Percentiles rank a stretch among this genome's conserved stretches.
These are phyloP conservation scores for Myripristis jacobus DNA, from an alignment of 2,797 vertebrate species.

Conservation along the genomic window DNA sequence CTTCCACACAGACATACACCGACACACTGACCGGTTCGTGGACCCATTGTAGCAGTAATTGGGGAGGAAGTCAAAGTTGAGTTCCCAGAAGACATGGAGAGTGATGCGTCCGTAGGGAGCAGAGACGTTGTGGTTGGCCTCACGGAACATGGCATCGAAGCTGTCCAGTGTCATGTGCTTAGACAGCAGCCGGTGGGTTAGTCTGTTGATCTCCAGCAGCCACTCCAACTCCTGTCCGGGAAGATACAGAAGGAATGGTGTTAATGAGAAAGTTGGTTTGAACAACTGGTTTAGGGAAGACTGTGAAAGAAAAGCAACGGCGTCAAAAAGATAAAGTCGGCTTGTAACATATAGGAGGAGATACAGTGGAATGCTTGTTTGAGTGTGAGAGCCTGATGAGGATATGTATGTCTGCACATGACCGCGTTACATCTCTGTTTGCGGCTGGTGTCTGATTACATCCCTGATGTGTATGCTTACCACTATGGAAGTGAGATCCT, in stretches of 20 bases:
- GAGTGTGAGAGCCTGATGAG: not conserved
- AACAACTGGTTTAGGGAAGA: no score
- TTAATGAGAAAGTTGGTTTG: not conserved
- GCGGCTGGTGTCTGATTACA: not conserved
- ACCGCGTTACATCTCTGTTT: not conserved
- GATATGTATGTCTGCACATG: not conserved
- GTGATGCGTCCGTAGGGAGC: conserved; percentile 93
- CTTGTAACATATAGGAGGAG: not conserved
- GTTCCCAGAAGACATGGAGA: conserved; percentile 93
- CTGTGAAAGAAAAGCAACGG: not conserved
- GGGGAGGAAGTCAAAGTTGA: conserved; percentile 93
- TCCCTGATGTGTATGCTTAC: conserved; percentile 72
- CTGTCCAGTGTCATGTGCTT: conserved; percentile 93
- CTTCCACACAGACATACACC: not conserved
- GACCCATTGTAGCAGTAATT: conserved; percentile 95
- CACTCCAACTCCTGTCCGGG: conserved; percentile 89
- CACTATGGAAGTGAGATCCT: conserved; percentile 93
- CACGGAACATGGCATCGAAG: conserved; percentile 93
- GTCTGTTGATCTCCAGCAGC: conserved; percentile 91
- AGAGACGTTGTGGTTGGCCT: conserved; percentile 92
- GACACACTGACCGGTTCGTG: conserved; percentile 87
- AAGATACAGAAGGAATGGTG: not conserved
- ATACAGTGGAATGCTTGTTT: not conserved
- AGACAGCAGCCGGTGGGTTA: conserved; percentile 91
- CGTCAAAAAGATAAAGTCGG: not conserved